Conservation (phyloP, 2,888 invertebrate species). For the Synanthedon vespiformis region DNA sequence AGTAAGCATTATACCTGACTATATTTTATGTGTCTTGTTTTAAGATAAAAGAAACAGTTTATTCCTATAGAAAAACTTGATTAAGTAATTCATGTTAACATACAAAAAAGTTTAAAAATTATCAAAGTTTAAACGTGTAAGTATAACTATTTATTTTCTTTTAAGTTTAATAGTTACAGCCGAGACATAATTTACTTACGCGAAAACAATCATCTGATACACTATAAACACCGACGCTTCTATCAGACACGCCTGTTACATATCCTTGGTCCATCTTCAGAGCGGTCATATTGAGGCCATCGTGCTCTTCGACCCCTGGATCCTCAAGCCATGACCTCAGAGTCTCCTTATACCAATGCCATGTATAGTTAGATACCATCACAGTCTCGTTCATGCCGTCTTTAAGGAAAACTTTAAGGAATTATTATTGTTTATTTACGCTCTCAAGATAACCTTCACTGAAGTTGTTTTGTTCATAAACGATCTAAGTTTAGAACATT, state of each 20-base stretch:
- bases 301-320: slow-evolving; percentile 59
- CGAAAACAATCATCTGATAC: slow-evolving; percentile 78
- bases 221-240: slow-evolving; percentile 70
- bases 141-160: too few species aligned
- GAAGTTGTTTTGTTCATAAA: background rate
- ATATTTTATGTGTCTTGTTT: too few species aligned
- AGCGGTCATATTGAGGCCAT: slow-evolving; percentile 67
- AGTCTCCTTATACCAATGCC: slow-evolving; percentile 52
- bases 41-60: too few species aligned
- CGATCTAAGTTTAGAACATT: background rate
- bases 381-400: slow-evolving; percentile 36
- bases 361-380: slow-evolving; percentile 31
- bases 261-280: slow-evolving; percentile 78
- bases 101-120: too few species aligned
- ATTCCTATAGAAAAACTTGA: too few species aligned
- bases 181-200: slow-evolving; percentile 52
- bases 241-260: slow-evolving; percentile 46
- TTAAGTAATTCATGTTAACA: too few species aligned
- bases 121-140: too few species aligned
- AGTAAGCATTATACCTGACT: too few species aligned
- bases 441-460: background rate
- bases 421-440: background rate
- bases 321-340: slow-evolving; percentile 71
- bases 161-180: too few species aligned
- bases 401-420: too few species aligned